phyloP scores from a whole-genome alignment of 2,888 invertebrate genomes.

The Sminthurinus aureus region DNA sequence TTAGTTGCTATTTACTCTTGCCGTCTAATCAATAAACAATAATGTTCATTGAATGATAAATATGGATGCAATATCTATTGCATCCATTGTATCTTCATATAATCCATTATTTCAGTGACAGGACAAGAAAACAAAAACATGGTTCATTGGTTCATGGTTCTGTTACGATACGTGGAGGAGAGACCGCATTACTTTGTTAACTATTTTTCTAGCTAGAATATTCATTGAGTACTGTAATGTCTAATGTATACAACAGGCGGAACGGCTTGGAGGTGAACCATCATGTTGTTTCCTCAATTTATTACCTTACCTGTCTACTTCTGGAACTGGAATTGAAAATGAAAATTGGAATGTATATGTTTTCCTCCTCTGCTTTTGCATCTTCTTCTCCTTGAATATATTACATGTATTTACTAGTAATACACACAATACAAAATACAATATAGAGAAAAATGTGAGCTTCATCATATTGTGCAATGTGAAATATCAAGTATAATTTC shows the following conservation, averaged over 20 bases:
- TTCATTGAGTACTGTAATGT: neutral
- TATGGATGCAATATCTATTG: neutral
- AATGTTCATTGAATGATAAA: conserved; percentile 34
- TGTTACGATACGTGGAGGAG: too few species aligned
- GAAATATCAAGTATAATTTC: too few species aligned
- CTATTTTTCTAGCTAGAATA: neutral
- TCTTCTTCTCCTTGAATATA: too few species aligned
- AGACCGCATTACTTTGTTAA: neutral
- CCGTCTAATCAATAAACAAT: conserved; percentile 32
- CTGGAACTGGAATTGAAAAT: conserved; percentile 45
- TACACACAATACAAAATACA: too few species aligned
- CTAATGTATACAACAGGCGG: neutral
- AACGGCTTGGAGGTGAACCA: conserved; percentile 9
- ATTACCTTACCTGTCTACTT: conserved; percentile 58
- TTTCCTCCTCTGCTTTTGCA: too few species aligned
- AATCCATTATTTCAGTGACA: conserved; percentile 13
- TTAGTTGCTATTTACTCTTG: conserved; percentile 12
- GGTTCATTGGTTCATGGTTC: too few species aligned
- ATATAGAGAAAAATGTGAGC: too few species aligned
- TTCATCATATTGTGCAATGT: too few species aligned
- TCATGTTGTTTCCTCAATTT: conserved; percentile 41
- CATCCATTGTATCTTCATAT: too few species aligned
- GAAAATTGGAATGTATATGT: too few species aligned
- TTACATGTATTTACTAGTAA: too few species aligned
- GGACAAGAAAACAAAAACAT: neutral